Conservation (phyloP, 1,140 invertebrate genomes). For the Trichomalopsis sarcophagae region DNA sequence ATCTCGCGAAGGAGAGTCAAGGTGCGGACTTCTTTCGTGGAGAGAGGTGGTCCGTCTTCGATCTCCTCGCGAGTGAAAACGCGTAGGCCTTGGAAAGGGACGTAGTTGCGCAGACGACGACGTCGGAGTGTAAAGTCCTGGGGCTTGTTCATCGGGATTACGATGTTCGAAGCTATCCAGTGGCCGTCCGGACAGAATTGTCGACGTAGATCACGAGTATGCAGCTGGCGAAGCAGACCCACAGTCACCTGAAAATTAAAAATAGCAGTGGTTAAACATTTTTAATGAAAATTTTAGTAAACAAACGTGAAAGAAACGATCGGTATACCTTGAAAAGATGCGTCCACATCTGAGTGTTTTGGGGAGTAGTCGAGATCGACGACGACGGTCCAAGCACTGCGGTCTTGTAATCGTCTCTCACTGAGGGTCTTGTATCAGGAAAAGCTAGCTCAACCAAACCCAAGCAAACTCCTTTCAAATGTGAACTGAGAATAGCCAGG, state of each 20-base stretch:
- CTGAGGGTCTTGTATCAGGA: conserved; percentile 83
- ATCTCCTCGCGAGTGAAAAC: conserved; percentile 80
- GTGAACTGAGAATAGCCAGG: conserved; percentile 80
- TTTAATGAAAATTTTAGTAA: not conserved
- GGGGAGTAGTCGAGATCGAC: conserved; percentile 61
- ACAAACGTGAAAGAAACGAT: not conserved
- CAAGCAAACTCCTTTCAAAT: conserved; percentile 87
- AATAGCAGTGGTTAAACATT: conserved; percentile 47
- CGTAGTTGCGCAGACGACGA: conserved; percentile 75
- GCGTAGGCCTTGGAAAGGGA: conserved; percentile 79
- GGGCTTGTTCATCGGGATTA: conserved; percentile 80
- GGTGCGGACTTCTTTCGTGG: conserved; percentile 91
- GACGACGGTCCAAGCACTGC: conserved; percentile 68
- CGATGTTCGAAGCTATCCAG: conserved; percentile 85
- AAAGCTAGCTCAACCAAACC: conserved; percentile 93
- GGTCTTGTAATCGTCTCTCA: conserved; percentile 73
- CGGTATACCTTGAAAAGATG: conserved; percentile 71
- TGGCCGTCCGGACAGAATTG: conserved; percentile 86
- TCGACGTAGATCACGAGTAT: conserved; percentile 85
- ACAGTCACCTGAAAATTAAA: conserved; percentile 72
- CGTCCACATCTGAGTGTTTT: conserved; percentile 76
- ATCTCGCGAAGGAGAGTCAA: conserved; percentile 92
- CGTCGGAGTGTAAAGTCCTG: conserved; percentile 78
- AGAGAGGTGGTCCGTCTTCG: conserved; percentile 88
- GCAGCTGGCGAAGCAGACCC: conserved; percentile 85